phyloP scores from a whole-genome alignment of 2,113 vertebrate species.

The Brienomyrus brachyistius region DNA sequence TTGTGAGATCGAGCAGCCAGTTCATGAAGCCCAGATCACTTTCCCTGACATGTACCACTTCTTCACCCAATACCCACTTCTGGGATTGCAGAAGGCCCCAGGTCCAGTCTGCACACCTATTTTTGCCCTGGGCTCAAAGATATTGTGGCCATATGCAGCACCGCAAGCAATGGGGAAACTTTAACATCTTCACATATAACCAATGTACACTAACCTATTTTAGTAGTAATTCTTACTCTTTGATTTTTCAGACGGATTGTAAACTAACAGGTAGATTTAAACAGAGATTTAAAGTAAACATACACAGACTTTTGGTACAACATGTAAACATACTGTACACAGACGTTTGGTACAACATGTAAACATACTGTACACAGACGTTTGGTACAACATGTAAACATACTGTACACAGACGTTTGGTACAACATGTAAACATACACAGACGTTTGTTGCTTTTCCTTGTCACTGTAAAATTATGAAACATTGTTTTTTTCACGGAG shows the following conservation, averaged over 20 bases:
- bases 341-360: too few species aligned
- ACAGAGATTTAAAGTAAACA: background rate
- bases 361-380: too few species aligned
- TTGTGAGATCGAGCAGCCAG: background rate
- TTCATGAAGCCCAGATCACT: background rate
- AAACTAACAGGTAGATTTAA: background rate
- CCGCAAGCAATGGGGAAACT: background rate
- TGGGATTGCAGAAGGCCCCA: background rate
- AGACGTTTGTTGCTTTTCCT: background rate
- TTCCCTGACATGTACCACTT: background rate
- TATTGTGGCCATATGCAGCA: background rate
- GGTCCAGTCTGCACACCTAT: background rate
- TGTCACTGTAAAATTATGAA: too few species aligned
- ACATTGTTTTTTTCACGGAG: too few species aligned
- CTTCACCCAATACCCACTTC: background rate
- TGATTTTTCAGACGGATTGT: background rate
- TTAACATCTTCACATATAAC: too few species aligned
- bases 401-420: background rate
- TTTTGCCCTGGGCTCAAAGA: background rate
- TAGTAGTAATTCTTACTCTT: background rate
- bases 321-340: too few species aligned
- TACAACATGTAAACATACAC: background rate
- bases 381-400: background rate
- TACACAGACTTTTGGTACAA: background rate
- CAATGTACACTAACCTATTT: background rate